Evolutionary conservation across 2,113 vertebrate species (phyloP).

Genomic region (Zosterops borbonicus): DNA sequence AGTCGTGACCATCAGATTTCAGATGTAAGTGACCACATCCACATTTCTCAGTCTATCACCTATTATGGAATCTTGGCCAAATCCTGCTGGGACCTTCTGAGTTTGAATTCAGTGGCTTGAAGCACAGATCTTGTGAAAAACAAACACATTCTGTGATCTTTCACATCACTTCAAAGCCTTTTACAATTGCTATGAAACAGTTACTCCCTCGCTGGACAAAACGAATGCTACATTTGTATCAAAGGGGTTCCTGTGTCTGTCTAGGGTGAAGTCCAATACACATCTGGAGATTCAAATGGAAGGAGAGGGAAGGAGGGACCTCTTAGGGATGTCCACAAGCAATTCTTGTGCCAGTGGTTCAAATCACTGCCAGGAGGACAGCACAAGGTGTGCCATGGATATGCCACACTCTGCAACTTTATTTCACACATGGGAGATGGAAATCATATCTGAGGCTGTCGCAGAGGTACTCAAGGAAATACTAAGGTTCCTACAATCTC

Average conservation of each 20-base stretch:
- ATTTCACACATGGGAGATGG: background rate
- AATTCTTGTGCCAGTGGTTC: background rate
- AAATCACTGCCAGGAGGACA: background rate
- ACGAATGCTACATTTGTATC: background rate
- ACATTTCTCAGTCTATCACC: background rate
- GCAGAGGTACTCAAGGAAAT: background rate
- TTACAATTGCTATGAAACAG: background rate
- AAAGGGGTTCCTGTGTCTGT: background rate
- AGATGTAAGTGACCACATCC: background rate
- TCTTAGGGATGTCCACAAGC: background rate
- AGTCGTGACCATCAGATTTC: background rate
- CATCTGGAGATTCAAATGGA: background rate
- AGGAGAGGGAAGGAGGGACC: background rate
- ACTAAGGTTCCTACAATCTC: background rate
- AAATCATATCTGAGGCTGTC: background rate
- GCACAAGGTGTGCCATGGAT: background rate
- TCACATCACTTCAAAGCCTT: background rate
- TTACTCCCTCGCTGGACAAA: background rate
- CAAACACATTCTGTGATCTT: background rate
- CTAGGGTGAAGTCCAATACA: background rate
- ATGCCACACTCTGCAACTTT: background rate
- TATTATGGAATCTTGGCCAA: background rate
- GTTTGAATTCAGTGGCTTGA: background rate
- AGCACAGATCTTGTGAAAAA: background rate
- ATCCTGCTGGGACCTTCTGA: background rate